phyloP scores from a whole-genome alignment of 2,113 vertebrate genomes.

The Catagonus wagneri region DNA sequence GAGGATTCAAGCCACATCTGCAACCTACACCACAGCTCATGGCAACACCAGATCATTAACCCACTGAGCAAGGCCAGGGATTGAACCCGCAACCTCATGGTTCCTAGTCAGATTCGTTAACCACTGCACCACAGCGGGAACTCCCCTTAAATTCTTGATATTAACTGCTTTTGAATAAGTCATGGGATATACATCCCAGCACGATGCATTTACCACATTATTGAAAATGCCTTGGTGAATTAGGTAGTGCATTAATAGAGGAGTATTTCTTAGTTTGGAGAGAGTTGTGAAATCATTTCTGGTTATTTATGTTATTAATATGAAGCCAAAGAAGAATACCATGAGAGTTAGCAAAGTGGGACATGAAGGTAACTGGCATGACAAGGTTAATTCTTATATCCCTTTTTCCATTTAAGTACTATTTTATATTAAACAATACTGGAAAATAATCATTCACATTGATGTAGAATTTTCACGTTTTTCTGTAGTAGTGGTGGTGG shows the following conservation, averaged over 20 bases:
- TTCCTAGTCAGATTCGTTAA: too few species aligned
- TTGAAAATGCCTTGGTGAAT: neutral
- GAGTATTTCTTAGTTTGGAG: neutral
- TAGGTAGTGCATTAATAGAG: neutral
- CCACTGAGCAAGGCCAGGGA: too few species aligned
- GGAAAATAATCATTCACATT: conserved; percentile 23
- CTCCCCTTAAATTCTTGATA: neutral
- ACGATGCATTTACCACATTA: neutral
- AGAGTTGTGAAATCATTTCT: neutral
- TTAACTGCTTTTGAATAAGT: neutral
- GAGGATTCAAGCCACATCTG: too few species aligned
- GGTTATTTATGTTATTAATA: neutral
- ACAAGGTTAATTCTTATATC: neutral
- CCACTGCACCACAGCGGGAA: too few species aligned
- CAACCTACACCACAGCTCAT: too few species aligned
- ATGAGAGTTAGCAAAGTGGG: neutral
- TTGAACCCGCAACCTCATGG: too few species aligned
- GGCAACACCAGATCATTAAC: too few species aligned
- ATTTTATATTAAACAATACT: conserved; percentile 49
- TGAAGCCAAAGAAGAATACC: neutral
- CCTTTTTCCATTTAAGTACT: neutral
- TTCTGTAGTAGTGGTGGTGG: conserved; percentile 87
- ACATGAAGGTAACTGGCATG: neutral
- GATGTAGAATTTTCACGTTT: conserved; percentile 5
- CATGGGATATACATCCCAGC: neutral